Conservation (phyloP, 2,113 vertebrate genomes). For the Hydrochoerus hydrochaeris region DNA sequence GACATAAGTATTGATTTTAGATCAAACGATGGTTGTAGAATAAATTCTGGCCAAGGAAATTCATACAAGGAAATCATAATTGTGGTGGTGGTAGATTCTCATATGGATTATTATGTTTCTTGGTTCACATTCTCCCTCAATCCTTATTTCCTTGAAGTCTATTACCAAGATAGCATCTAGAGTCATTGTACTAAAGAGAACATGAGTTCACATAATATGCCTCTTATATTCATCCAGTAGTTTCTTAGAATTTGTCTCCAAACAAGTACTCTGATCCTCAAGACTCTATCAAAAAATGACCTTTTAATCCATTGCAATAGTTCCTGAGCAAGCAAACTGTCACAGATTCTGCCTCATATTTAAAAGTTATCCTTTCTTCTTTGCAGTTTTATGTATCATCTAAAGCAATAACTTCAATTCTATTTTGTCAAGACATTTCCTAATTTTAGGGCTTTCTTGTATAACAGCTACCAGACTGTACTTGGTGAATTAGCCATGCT, state of each 20-base stretch:
- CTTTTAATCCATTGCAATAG: neutral
- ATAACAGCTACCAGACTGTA: neutral
- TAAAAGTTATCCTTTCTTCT: neutral
- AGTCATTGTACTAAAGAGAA: neutral
- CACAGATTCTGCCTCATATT: neutral
- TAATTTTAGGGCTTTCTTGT: neutral
- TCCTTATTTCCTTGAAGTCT: neutral
- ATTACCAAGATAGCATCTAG: neutral
- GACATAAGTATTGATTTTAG: conserved; percentile 59
- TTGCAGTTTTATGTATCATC: neutral
- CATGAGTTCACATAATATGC: neutral
- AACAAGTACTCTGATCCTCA: neutral
- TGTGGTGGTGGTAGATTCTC: neutral
- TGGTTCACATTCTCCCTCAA: neutral
- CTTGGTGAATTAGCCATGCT: neutral
- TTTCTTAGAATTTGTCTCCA: neutral
- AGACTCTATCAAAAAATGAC: neutral
- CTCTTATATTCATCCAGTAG: neutral
- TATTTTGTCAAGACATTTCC: neutral
- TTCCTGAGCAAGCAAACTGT: neutral
- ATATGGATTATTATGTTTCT: neutral
- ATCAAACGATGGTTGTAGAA: conserved; percentile 51
- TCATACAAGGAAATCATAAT: neutral
- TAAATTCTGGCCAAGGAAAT: conserved; percentile 44
- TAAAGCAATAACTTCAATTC: neutral